Percentiles rank a stretch among this genome's conserved stretches.
Evolutionary conservation across 1,140 invertebrate genomes (phyloP).

Genomic region (Ectropis grisescens): DNA sequence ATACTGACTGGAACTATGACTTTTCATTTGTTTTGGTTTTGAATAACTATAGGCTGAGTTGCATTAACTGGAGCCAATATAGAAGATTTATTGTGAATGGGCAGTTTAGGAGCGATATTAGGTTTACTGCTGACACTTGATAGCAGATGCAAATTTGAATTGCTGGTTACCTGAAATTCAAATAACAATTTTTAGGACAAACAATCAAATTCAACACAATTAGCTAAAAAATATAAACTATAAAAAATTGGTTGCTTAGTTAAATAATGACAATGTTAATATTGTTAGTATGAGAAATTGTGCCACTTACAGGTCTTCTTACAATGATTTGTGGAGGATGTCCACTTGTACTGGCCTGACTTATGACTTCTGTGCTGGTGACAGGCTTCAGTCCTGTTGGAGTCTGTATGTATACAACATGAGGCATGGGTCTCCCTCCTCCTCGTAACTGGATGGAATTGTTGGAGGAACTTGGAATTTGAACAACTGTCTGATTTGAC

Average conservation of each 20-base stretch:
- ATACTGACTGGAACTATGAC: conserved; percentile 63
- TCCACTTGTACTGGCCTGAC: conserved; percentile 54
- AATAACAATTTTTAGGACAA: not conserved
- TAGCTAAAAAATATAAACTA: too few species aligned
- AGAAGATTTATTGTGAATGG: conserved; percentile 42
- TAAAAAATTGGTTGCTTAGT: too few species aligned
- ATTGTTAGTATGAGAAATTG: too few species aligned
- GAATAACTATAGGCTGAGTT: conserved; percentile 61
- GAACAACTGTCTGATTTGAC: conserved; percentile 36
- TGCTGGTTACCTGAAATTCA: conserved; percentile 51
- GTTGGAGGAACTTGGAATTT: conserved; percentile 49
- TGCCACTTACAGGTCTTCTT: conserved; percentile 65
- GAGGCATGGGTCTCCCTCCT: conserved; percentile 36
- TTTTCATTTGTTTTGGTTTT: conserved; percentile 60
- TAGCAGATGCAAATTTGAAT: conserved; percentile 56
- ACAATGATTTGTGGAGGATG: conserved; percentile 64
- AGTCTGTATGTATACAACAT: conserved; percentile 65
- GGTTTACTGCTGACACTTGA: conserved; percentile 54
- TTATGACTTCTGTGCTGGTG: conserved; percentile 53
- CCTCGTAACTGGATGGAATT: conserved; percentile 57
- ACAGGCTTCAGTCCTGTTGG: conserved; percentile 57
- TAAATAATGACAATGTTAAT: too few species aligned
- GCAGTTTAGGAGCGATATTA: conserved; percentile 49
- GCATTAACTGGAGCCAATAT: conserved; percentile 48
- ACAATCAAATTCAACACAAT: too few species aligned